These are phyloP conservation scores for Xenops minutus DNA, from an alignment of 2,797 vertebrate genomes.

Conservation along the genomic window DNA sequence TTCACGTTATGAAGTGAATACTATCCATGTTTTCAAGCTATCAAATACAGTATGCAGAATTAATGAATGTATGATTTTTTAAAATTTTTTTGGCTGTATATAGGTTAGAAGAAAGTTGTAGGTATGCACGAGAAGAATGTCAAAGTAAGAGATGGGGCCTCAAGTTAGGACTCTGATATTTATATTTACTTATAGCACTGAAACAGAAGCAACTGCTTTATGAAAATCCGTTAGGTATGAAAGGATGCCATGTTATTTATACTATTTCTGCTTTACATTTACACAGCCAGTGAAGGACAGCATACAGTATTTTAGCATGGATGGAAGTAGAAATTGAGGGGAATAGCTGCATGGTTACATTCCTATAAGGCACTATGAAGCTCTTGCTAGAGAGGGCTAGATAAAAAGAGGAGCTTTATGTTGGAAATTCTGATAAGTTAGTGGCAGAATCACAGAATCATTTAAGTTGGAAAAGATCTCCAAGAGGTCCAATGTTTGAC, in stretches of 20 bases:
- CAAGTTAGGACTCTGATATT: background rate
- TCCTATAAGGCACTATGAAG: background rate
- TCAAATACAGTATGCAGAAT: background rate
- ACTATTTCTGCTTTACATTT: background rate
- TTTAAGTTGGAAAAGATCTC: background rate
- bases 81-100: background rate
- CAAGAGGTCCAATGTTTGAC: background rate
- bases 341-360: background rate
- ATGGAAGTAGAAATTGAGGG: background rate
- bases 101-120: background rate
- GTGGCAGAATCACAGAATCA: background rate
- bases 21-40: background rate
- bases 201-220: background rate
- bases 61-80: background rate
- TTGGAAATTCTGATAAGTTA: background rate
- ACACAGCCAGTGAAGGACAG: background rate
- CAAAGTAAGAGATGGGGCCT: background rate
- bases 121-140: background rate
- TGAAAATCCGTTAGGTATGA: rapidly evolving
- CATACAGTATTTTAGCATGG: background rate
- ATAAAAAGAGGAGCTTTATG: background rate
- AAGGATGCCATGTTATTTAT: background rate
- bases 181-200: background rate
- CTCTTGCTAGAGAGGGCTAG: background rate
- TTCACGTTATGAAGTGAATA: background rate